Evolutionary conservation across 92 coral and sea anemone species (phyloP), one percentile per base, ranked within the genome.

Genomic region (Hydrozoanthus gracilis): DNA sequence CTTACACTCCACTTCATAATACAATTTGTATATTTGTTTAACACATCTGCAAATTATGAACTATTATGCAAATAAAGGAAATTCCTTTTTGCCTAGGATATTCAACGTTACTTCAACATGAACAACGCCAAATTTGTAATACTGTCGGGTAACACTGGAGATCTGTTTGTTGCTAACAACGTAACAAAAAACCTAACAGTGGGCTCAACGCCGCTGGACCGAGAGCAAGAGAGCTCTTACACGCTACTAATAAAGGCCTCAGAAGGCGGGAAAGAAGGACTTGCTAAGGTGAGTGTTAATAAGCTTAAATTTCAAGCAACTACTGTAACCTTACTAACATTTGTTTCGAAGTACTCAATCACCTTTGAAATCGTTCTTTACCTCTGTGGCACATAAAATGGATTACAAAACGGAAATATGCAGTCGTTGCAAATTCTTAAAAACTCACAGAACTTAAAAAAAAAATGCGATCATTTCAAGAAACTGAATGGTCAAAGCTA

Each of bases 71-170:
- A 27, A 27, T 27, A 27, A 27, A 27, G 7, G 44, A 10, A 68
- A 3, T 16, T 48, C 45, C 13, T 2, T 8, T 65, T 17, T 66
- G 2, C 66, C 48, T 4, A 80, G 85, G 73, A 17, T 8, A 67
- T 80, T 80, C 51, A 80, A 65, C 69, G 6, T 14, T 74, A 65
- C 27, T 80, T 47, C 55, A 48, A 46, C 15, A 80, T 80, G 60
- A 65, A 49, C 74, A 80, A 80, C 62, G 85, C 74, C 1, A 65
- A 13, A 18, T 64, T 80, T 62, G 4, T 20, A 5, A 46, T 80
- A 10, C 44, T 80, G n/a, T 80, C 85, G 17, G 85, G 62, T 10
- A 80, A 80, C 69, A 80, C 85, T 65, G 74, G 74, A n/a, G 51
- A 16, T 58, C 54, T 65, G 61, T 80, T 80, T 47, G 60, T 80